phyloP scores from a whole-genome alignment of 1,140 invertebrate genomes.

The Drosophila erecta region DNA sequence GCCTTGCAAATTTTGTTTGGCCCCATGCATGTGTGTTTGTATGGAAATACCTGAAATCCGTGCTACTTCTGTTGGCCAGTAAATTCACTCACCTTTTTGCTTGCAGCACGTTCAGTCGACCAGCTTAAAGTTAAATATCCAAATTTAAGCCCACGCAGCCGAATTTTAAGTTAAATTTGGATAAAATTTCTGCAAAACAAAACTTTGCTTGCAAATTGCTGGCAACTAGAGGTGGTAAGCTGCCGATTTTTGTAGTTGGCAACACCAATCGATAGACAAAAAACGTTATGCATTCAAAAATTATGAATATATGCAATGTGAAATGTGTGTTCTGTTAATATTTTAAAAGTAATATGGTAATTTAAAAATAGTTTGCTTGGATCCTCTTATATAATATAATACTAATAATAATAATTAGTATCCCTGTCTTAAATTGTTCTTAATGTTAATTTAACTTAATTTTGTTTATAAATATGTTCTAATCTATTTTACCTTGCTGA shows the following conservation, averaged over 20 bases:
- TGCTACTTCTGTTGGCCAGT: neutral
- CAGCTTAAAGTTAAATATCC: constrained; percentile 1
- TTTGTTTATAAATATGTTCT: too few species aligned
- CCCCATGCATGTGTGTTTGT: constrained; percentile 23
- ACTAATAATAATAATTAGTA: too few species aligned
- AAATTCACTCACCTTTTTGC: constrained; percentile 50
- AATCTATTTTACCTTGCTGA: too few species aligned
- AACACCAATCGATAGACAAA: constrained; percentile 4
- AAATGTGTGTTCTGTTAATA: neutral
- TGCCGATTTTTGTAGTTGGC: neutral
- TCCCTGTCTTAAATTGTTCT: too few species aligned
- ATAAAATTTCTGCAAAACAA: constrained; percentile 25
- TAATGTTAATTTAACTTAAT: too few species aligned
- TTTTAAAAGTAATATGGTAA: too few species aligned
- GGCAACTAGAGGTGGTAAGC: constrained; percentile 23
- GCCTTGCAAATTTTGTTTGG: constrained; percentile 52
- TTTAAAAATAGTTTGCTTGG: too few species aligned
- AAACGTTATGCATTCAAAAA: neutral
- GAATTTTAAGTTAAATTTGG: constrained; percentile 25
- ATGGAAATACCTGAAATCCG: constrained; percentile 1
- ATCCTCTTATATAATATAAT: too few species aligned
- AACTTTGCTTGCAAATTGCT: constrained; percentile 35
- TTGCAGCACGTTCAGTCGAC: neutral
- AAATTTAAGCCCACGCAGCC: constrained; percentile 3
- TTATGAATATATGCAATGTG: neutral